Percentiles rank a stretch among this genome's conserved stretches.
Evolutionary conservation across 2,888 invertebrate genomes (phyloP).

Genomic region (Cheilosia urbana): DNA sequence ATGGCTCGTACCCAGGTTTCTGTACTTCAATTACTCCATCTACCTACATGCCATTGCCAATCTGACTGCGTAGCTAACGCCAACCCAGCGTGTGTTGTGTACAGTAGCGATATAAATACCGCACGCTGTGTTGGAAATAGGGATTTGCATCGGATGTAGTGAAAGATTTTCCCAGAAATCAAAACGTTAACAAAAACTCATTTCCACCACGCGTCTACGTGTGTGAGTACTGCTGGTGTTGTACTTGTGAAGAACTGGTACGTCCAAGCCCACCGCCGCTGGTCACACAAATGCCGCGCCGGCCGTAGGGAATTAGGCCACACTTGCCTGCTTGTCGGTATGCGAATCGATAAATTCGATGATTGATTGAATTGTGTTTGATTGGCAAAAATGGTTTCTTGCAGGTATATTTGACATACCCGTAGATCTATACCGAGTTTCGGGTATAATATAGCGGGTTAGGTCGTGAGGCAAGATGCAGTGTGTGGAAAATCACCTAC

Average conservation of each 20-base stretch:
- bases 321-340: not conserved
- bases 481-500: slow-evolving; percentile 10
- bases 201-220: slow-evolving; percentile 1
- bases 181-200: slow-evolving; percentile 50
- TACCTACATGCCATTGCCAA: slow-evolving; percentile 19
- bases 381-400: slow-evolving; percentile 34
- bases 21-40: slow-evolving; percentile 36
- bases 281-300: not conserved
- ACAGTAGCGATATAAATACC: not conserved
- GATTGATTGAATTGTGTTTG: slow-evolving; percentile 42
- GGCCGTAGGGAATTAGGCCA: slow-evolving; percentile 15
- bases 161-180: slow-evolving; percentile 45
- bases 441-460: slow-evolving; percentile 3
- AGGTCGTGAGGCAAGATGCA: not conserved
- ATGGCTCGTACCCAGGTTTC: slow-evolving; percentile 17
- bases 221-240: too few relatives aligned
- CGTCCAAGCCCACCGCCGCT: slow-evolving; percentile 4
- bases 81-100: not conserved
- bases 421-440: too few relatives aligned
- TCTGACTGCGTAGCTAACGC: slow-evolving; percentile 10
- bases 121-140: too few relatives aligned
- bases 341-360: slow-evolving; percentile 36
- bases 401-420: not conserved
- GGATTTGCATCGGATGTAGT: not conserved
- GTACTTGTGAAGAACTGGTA: not conserved